A percentile compares a stretch with the other conserved stretches of the same genome.
These are phyloP conservation scores for Thecocarcelia acutangulata DNA, from an alignment of 2,888 invertebrate genomes.

Conservation along the genomic window DNA sequence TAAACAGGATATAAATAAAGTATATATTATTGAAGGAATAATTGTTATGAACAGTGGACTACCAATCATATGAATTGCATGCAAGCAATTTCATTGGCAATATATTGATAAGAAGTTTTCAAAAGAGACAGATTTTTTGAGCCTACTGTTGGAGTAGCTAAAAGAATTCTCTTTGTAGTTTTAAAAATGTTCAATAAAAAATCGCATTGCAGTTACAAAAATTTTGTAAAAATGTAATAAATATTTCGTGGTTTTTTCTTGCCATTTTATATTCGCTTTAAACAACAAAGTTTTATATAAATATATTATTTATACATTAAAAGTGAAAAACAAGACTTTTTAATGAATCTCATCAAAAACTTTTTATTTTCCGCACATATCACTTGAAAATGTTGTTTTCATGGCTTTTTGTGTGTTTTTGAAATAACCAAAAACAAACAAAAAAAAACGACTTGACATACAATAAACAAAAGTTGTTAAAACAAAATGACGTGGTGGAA, in stretches of 20 bases:
- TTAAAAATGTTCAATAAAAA: too few species aligned
- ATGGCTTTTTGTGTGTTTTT: slow-evolving; percentile 22
- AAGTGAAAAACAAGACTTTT: slow-evolving; percentile 13
- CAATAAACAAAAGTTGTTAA: slow-evolving; percentile 1
- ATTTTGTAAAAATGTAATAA: too few species aligned
- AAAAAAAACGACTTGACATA: neutral
- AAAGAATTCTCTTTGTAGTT: too few species aligned
- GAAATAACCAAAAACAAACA: neutral
- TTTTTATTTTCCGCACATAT: slow-evolving; percentile 15
- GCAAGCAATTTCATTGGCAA: too few species aligned
- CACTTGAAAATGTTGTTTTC: slow-evolving; percentile 13
- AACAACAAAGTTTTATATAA: slow-evolving; percentile 23
- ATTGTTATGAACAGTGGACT: too few species aligned
- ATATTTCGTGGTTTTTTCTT: neutral
- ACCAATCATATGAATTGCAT: too few species aligned
- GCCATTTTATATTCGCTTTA: neutral
- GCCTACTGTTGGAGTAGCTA: too few species aligned
- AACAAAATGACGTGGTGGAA: slow-evolving; percentile 1
- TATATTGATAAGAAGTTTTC: too few species aligned
- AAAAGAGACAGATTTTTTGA: too few species aligned
- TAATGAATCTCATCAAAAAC: slow-evolving; percentile 49
- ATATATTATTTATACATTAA: slow-evolving; percentile 17
- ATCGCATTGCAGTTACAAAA: too few species aligned
- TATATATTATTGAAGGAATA: too few species aligned
- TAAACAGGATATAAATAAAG: too few species aligned